phyloP scores from a whole-genome alignment of 2,888 invertebrate species.

The Brachypterus glaber region DNA sequence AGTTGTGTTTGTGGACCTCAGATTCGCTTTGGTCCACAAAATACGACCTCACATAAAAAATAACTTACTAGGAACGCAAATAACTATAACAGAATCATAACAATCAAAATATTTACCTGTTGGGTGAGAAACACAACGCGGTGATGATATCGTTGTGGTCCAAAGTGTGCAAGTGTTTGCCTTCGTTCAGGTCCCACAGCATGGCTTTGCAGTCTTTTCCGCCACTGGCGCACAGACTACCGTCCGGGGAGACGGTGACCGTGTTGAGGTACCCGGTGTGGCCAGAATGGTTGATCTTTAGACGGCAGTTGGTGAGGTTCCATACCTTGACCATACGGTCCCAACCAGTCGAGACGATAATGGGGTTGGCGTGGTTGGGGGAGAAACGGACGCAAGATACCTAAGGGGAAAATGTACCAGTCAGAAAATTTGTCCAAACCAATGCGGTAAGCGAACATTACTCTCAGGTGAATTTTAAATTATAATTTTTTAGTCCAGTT shows the following conservation, averaged over 20 bases:
- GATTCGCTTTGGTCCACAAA: too few relatives aligned
- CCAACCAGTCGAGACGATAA: slow-evolving; percentile 98
- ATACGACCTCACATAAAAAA: too few relatives aligned
- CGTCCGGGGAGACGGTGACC: slow-evolving; percentile 98
- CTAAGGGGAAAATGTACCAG: slow-evolving; percentile 20
- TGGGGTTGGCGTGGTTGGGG: slow-evolving; percentile 95
- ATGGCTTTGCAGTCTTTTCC: slow-evolving; percentile 99
- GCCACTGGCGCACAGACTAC: slow-evolving; percentile 98
- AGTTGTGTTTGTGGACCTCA: too few relatives aligned
- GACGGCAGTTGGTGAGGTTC: slow-evolving; percentile 96
- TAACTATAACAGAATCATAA: slow-evolving; percentile 3
- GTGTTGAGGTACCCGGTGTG: slow-evolving; percentile 97
- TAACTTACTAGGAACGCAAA: background rate
- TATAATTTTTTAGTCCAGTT: too few relatives aligned
- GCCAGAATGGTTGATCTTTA: slow-evolving; percentile 97
- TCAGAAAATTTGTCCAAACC: too few relatives aligned
- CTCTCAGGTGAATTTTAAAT: too few relatives aligned
- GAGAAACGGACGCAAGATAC: slow-evolving; percentile 94
- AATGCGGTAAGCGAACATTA: too few relatives aligned
- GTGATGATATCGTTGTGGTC: slow-evolving; percentile 98
- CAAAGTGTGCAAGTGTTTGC: slow-evolving; percentile 96
- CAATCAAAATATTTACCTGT: slow-evolving; percentile 57
- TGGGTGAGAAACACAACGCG: slow-evolving; percentile 97
- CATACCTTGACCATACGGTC: slow-evolving; percentile 97
- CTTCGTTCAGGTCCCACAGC: slow-evolving; percentile 99